Evolutionary conservation across 2,113 vertebrate species (phyloP).

Genomic region (Lonchura striata): DNA sequence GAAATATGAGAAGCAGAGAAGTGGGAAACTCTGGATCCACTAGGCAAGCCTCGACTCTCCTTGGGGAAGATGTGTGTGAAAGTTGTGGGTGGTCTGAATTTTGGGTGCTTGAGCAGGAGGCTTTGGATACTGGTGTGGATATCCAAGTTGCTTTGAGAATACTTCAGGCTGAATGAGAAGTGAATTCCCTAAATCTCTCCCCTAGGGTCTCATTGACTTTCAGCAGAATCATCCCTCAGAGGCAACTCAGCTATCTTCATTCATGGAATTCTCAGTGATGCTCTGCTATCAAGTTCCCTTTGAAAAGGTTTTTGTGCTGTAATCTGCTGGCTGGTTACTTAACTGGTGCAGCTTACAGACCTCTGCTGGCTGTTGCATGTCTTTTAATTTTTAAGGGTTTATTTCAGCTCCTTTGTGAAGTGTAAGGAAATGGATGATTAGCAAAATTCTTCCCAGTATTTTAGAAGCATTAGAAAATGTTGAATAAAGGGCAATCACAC

Average conservation of each 20-base stretch:
- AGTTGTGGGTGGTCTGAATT: slow-evolving; percentile 10
- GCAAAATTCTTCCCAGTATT: not conserved
- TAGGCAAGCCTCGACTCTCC: not conserved
- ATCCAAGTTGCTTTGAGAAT: not conserved
- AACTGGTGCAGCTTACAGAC: not conserved
- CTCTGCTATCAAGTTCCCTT: not conserved
- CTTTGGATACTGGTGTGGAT: not conserved
- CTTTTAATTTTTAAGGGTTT: not conserved
- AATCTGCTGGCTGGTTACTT: not conserved
- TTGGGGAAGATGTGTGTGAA: not conserved
- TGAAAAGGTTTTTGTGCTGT: not conserved
- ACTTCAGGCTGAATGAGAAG: not conserved
- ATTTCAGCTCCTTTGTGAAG: not conserved
- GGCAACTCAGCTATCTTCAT: not conserved
- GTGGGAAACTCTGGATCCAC: not conserved
- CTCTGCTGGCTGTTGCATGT: not conserved
- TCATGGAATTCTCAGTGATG: not conserved
- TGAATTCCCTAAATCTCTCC: slow-evolving; percentile 14
- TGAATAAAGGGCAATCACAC: not conserved
- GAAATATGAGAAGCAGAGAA: not conserved
- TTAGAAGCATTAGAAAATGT: slow-evolving; percentile 9
- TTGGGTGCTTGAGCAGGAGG: not conserved
- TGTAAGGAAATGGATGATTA: not conserved
- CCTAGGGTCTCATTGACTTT: not conserved
- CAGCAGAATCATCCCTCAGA: not conserved